Evolutionary conservation across 2,888 invertebrate genomes (phyloP), one percentile per base, ranked within the genome.

Genomic region (Prosapia bicincta): DNA sequence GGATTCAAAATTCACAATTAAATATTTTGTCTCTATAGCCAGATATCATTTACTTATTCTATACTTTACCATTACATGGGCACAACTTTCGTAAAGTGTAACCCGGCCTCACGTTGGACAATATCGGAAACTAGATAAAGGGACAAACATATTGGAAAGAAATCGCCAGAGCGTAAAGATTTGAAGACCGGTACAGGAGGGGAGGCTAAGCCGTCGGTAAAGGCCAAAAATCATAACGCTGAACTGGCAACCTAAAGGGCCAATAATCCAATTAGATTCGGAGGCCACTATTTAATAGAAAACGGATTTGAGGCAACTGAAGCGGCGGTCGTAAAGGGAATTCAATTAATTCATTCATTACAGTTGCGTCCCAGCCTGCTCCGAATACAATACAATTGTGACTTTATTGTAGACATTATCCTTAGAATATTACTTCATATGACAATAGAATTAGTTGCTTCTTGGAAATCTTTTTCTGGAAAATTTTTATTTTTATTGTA

Each of bases 331-430:
- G 54, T 54, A 54, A 54, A 54, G 54, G 54, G 54, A 54, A 54
- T 54, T 54, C 54, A 54, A 54, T 54, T 54, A 54, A 54, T 54
- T 54, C 54, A 54, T 54, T 54, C 54, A 54, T 54, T 54, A 54
- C 54, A 10, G 54, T 54, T 54, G 20, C 54, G 20, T 54, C 54
- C 54, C 54, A 54, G 54, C 20, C 20, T 54, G 20, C 3, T 3
- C 3, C 20, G 54, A 10, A 20, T 54, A 54, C 54, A 38, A 38
- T 38, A 54, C 54, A 20, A 54, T 54, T n/a, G 54, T 54, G 20
- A 54, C 54, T 54, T 54, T 54, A 54, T n/a, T 54, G 20, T 20
- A 54, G 20, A 3, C 20, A 20, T 54, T 54, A 54, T 54, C 54
- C 13, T n/a, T 54, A n/a, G n/a, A n/a, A n/a, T n/a, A n/a, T n/a